Percentiles rank a stretch among this genome's conserved stretches.
Evolutionary conservation across 2,797 vertebrate species (phyloP).

Genomic region (Sternotherus odoratus): DNA sequence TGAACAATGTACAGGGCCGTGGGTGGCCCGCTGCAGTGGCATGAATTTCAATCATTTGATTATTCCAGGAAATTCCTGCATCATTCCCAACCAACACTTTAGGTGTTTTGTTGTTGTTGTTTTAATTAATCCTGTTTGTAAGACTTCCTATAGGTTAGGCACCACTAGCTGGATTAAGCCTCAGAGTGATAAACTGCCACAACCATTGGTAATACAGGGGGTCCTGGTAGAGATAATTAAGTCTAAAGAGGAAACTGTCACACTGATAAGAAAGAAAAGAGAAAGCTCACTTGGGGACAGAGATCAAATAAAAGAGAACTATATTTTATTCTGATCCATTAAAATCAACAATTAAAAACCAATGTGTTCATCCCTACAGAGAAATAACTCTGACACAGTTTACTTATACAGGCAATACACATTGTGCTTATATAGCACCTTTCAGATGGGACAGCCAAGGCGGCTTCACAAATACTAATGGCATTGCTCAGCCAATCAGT

Average conservation of each 20-base stretch:
- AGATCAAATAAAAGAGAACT: slow-evolving; percentile 77
- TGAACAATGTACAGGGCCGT: neutral
- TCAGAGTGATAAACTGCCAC: slow-evolving; percentile 66
- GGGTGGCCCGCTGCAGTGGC: neutral
- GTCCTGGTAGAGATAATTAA: slow-evolving; percentile 72
- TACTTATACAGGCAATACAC: slow-evolving; percentile 40
- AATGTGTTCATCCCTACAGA: slow-evolving; percentile 60
- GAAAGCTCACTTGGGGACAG: slow-evolving; percentile 51
- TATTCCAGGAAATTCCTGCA: slow-evolving; percentile 52
- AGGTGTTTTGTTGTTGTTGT: neutral
- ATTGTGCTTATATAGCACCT: slow-evolving; percentile 32
- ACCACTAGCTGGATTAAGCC: slow-evolving; percentile 33
- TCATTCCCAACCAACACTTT: neutral
- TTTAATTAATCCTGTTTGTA: neutral
- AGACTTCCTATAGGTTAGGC: slow-evolving; percentile 45
- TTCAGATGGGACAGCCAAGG: slow-evolving; percentile 28
- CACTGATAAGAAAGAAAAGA: slow-evolving; percentile 55
- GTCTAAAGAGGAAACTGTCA: slow-evolving; percentile 76
- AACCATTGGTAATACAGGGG: slow-evolving; percentile 57
- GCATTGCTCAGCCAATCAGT: slow-evolving; percentile 39
- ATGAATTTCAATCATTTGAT: slow-evolving; percentile 20
- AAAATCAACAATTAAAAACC: slow-evolving; percentile 79
- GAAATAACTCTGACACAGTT: slow-evolving; percentile 37
- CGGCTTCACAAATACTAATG: neutral
- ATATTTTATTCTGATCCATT: slow-evolving; percentile 75